Base-by-base conservation (phyloP, 2,797 vertebrate genomes). In the Enteromius mattozi region DNA sequence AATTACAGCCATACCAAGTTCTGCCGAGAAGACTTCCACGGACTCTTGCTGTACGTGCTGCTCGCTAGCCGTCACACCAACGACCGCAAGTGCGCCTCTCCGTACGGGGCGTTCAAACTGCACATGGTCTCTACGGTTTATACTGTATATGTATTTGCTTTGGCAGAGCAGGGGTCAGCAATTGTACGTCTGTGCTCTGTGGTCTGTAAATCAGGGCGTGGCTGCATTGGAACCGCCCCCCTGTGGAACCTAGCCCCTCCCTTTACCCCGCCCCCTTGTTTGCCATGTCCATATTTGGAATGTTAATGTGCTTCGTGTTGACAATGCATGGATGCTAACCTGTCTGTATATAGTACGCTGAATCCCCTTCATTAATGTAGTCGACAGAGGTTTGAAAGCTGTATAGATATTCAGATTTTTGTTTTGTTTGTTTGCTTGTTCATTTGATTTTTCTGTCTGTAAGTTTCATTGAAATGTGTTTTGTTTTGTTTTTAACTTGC, bases 311-410 rank as follows among this genome's bases (percentile, higher is more conserved):
- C 95, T 97, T 95, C 95, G 95, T 97, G 96, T 98, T 95, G 94
- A 96, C 96, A 94, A 95, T 98, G 98, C 98, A 99, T 99, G 98
- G 96, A 96, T 94, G 96, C 96, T 96, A 95, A 96, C 91, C 93
- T 96, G 93, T 93, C 93, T 99, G 97, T 99, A 99, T 95, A 98
- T 98, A 95, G 91, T 93, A 93, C 91, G 91, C 90, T 82, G 93
- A 94, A 94, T 94, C 93, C 92, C 95, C 92, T 92, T 90, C 91
- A 91, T 91, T 87, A 90, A 91, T 92, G 93, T 94, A 90, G 89
- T 93, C 16, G 56, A 80, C 89, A 86, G 89, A 92, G 87, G 92
- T 91, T 93, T 89, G 93, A 94, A 95, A 95, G 92, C 92, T 94
- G 93, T 95, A 93, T 92, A 95, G 93, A 94, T 86, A 82, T 91